Percentiles rank a stretch among this genome's conserved stretches.
These are phyloP conservation scores for Thinocorus orbignyianus DNA, from an alignment of 2,113 vertebrate genomes.

Conservation along the genomic window DNA sequence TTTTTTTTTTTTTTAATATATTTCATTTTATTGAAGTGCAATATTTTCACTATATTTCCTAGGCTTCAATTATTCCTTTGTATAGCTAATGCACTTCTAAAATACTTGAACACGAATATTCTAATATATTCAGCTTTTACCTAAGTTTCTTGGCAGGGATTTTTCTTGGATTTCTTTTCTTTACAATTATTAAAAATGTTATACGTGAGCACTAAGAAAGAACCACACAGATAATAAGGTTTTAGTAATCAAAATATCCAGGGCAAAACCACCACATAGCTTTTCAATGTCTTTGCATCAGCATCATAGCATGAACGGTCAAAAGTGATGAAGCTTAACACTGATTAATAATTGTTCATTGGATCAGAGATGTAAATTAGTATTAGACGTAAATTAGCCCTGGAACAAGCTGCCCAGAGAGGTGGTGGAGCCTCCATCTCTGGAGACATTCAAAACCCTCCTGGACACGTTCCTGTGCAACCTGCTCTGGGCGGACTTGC, in stretches of 20 bases:
- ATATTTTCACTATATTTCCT: not conserved
- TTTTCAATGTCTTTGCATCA: not conserved
- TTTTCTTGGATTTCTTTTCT: constrained; percentile 10
- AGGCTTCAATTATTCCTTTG: constrained; percentile 13
- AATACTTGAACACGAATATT: not conserved
- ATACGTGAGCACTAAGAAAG: not conserved
- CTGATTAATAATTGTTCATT: not conserved
- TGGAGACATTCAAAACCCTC: too few species aligned
- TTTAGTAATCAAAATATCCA: not conserved
- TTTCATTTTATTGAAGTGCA: not conserved
- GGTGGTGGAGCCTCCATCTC: too few species aligned
- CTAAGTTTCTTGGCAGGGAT: not conserved
- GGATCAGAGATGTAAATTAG: not conserved
- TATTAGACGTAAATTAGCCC: not conserved
- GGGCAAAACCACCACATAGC: not conserved
- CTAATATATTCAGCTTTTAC: not conserved
- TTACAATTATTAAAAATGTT: not conserved
- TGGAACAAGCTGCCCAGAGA: too few species aligned
- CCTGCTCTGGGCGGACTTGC: too few species aligned
- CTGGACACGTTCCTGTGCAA: too few species aligned
- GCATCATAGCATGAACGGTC: not conserved
- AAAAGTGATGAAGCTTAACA: not conserved
- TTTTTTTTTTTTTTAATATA: constrained; percentile 11
- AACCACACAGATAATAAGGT: not conserved
- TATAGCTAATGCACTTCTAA: not conserved